Conservation (phyloP, 2,113 vertebrate genomes). For the Phrynosoma blainvillii region DNA sequence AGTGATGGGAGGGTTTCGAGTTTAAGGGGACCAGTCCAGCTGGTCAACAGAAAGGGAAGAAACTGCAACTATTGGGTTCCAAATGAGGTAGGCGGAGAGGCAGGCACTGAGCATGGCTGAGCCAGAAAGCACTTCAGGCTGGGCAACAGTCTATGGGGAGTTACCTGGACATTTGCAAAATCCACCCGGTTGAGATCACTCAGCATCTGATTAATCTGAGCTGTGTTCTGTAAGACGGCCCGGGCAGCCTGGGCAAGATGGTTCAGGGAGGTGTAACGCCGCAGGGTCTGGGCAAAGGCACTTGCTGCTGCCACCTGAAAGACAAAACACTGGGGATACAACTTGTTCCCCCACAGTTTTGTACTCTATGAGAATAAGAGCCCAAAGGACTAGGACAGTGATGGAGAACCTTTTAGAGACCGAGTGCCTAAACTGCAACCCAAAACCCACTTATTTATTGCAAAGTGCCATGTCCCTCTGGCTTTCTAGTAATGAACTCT, state of each 20-base stretch:
- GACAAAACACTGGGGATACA: neutral
- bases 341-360: neutral
- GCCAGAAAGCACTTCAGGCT: neutral
- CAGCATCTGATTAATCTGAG: slow-evolving; percentile 94
- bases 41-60: neutral
- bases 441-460: too few relatives aligned
- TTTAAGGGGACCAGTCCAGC: neutral
- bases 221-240: slow-evolving; percentile 88
- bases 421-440: too few relatives aligned
- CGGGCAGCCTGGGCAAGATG: slow-evolving; percentile 90
- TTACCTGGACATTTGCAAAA: slow-evolving; percentile 89
- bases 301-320: slow-evolving; percentile 85
- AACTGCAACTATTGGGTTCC: neutral
- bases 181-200: slow-evolving; percentile 92
- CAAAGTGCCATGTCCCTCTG: too few relatives aligned
- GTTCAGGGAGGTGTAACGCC: slow-evolving; percentile 90
- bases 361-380: neutral
- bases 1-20: too few relatives aligned
- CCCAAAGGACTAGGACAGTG: neutral
- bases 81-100: neutral
- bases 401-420: too few relatives aligned
- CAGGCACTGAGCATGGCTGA: neutral
- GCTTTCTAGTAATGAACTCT: too few relatives aligned
- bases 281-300: slow-evolving; percentile 89
- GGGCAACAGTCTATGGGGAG: neutral